Base-by-base conservation (phyloP, 1,140 invertebrate species). In the Palaemon carinicauda region DNA sequence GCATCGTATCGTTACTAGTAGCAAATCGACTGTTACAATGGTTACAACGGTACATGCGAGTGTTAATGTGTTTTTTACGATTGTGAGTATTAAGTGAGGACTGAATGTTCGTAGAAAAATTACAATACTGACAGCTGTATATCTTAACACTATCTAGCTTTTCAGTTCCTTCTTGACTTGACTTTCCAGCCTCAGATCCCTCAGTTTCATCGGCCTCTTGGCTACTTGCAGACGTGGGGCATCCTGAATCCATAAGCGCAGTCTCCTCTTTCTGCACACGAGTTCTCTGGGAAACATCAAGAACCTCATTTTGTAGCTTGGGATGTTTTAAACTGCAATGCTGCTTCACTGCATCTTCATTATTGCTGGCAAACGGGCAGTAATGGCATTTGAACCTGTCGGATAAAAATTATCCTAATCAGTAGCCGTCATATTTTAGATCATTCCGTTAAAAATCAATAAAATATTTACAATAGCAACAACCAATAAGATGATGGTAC, bases 351-450 rank as follows among this genome's bases (percentile, higher is more conserved):
- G 79, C 85, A 65, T 82, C 79, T 81, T 87, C 85, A 78, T 53
- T 87, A 52, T 87, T 87, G 74, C 85, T 87, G 24, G 85, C 85
- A 69, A 87, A 87, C 82, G 85, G 85, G 50, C 85, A 87, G 41
- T 82, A 82, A 75, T 87, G 85, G 33, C 85, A 87, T 52, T 87
- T 87, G 71, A 65, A 87, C 33, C 85, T 87, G 56, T 24, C 60
- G 81, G n/a, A 65, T 5, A 24, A 24, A 77, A 56, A 41, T 17
- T 29, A 53, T 33, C n/a, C 31, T 73, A 51, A 31, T 24, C 3
- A 73, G 33, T 10, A 17, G 31, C 10, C 5, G 24, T 19, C 17
- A 31, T 33, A 1, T 51, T 24, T 52, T 52, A 53, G 7, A 79
- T 52, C 0, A 51, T 79, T 15, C 17, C 17, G 21, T n/a, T 52